Conservation (phyloP, 2,888 invertebrate genomes). For the Homarus gammarus region DNA sequence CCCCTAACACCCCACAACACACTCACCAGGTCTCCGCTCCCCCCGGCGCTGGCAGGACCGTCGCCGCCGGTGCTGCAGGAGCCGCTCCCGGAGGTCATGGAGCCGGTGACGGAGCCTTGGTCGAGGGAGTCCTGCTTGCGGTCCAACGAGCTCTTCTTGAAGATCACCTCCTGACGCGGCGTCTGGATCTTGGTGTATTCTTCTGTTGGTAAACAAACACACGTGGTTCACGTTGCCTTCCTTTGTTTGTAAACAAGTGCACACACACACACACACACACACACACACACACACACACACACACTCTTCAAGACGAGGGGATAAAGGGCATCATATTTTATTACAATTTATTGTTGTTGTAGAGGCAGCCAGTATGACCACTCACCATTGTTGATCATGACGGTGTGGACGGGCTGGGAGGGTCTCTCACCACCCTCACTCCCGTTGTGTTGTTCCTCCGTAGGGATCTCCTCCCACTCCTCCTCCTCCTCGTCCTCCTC, state of each 20-base stretch:
- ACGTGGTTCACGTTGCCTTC: neutral
- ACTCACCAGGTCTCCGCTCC: constrained; percentile 45
- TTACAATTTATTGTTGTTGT: too few relatives aligned
- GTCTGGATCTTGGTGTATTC: constrained; percentile 86
- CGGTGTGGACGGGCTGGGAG: constrained; percentile 63
- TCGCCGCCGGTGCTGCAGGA: constrained; percentile 37
- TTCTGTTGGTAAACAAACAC: constrained; percentile 80
- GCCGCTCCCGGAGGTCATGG: constrained; percentile 41
- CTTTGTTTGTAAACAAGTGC: neutral
- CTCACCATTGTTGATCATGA: constrained; percentile 68
- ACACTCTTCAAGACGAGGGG: too few relatives aligned
- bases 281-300: too few relatives aligned
- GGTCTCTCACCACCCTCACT: constrained; percentile 46
- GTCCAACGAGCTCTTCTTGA: constrained; percentile 84
- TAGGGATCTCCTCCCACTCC: constrained; percentile 29
- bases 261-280: neutral
- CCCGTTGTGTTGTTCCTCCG: constrained; percentile 14
- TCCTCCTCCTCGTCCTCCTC: constrained; percentile 58
- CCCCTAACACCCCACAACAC: too few relatives aligned
- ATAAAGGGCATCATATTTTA: too few relatives aligned
- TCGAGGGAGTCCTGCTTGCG: constrained; percentile 67
- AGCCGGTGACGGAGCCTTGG: constrained; percentile 60
- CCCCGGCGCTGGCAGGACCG: constrained; percentile 15
- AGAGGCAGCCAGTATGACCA: neutral
- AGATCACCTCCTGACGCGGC: constrained; percentile 85